Evolutionary conservation across 2,888 invertebrate species (phyloP), one percentile per base, ranked within the genome.

Genomic region (Halictus quadricinctus): DNA sequence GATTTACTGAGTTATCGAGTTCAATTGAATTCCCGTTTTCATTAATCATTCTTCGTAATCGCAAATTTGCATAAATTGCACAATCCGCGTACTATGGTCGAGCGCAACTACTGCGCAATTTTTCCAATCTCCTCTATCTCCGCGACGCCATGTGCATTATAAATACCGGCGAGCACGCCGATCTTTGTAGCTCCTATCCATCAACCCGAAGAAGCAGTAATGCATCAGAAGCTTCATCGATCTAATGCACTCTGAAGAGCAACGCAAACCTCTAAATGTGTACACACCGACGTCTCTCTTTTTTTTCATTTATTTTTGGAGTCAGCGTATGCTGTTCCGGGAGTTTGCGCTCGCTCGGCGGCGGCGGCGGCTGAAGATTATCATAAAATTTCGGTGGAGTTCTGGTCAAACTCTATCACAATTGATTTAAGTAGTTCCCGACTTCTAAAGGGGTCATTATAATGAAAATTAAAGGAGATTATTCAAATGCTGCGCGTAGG

Each of bases 401-500:
- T 70, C 54, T 21, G 36, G 29, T 50, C 5, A n/a, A 79, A 43
- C 25, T 54, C 75, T 36, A 25, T 7, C 7, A 1, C 41, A 15
- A 43, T 21, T 54, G 43, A 41, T 60, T 58, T 12, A 6, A 46
- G 29, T 10, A 41, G 13, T 72, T 18, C 2, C 64, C 12, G 8
- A 18, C 72, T 73, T 64, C 75, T 58, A 72, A 75, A 60, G 64
- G 46, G 74, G 64, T 75, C 54, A 72, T 72, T 72, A 54, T 41
- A 54, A 54, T 25, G 64, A 43, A 79, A 50, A 41, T 43, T 64
- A 60, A 64, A 74, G 54, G 74, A 72, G 85, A 87, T 88, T 88
- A 88, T 90, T 86, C 82, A 66, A 77, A 80, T 70, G n/a, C 70
- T 43, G 41, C 50, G 73, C 76, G 75, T 83, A 79, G 81, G 80